phyloP scores from a whole-genome alignment of 2,888 invertebrate species.

The Eulithis prunata region DNA sequence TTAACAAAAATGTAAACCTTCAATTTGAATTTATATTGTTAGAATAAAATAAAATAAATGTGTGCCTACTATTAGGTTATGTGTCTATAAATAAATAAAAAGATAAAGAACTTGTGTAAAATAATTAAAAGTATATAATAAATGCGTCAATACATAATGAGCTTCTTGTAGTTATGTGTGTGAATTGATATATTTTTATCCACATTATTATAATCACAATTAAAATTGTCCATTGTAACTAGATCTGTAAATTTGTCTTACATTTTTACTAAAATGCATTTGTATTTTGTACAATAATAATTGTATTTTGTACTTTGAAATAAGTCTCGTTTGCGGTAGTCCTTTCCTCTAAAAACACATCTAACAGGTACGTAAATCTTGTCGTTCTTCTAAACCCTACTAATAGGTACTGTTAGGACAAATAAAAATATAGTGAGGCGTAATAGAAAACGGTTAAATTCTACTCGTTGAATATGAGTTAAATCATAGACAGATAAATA shows the following conservation, averaged over 20 bases:
- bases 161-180: conserved; percentile 66
- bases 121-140: conserved; percentile 55
- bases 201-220: conserved; percentile 24
- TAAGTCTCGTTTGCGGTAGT: neutral
- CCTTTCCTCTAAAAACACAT: neutral
- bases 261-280: conserved; percentile 40
- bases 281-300: conserved; percentile 22
- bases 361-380: neutral
- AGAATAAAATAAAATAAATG: conserved; percentile 56
- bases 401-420: too few species aligned
- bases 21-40: conserved; percentile 34
- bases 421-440: too few species aligned
- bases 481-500: too few species aligned
- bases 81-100: conserved; percentile 65
- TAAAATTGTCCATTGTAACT: conserved; percentile 39
- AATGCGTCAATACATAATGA: conserved; percentile 66
- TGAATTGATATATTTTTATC: conserved; percentile 43
- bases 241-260: conserved; percentile 32
- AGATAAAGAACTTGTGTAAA: conserved; percentile 58
- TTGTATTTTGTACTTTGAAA: neutral
- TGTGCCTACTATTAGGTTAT: conserved; percentile 75
- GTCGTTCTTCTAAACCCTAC: too few species aligned
- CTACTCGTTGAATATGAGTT: too few species aligned
- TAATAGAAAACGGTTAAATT: too few species aligned
- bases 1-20: conserved; percentile 26